A percentile compares a stretch with the other conserved stretches of the same genome.
phyloP scores from a whole-genome alignment of 2,888 invertebrate genomes.

The Meiosimyza decipiens region DNA sequence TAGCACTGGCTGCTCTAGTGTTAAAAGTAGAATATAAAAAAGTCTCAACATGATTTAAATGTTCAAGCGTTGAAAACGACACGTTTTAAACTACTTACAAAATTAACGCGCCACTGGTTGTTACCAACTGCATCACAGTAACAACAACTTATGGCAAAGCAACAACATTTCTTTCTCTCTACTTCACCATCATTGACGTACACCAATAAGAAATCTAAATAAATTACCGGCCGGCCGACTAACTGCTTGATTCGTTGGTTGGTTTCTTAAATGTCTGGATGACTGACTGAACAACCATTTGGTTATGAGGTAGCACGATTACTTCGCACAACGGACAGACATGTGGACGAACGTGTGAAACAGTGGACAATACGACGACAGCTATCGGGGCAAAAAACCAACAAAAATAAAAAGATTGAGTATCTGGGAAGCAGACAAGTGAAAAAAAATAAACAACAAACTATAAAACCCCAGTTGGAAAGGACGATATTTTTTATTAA shows the following conservation, averaged over 20 bases:
- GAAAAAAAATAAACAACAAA: conserved; percentile 15
- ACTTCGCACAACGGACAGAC: conserved; percentile 14
- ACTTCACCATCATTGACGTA: conserved; percentile 4
- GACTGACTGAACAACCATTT: background rate
- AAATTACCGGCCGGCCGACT: conserved; percentile 34
- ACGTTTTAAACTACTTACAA: conserved; percentile 39
- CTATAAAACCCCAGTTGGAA: background rate
- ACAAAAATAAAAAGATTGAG: conserved; percentile 31
- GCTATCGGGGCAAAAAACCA: conserved; percentile 22
- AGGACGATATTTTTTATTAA: no score
- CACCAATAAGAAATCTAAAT: conserved; percentile 39
- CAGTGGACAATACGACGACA: conserved; percentile 30
- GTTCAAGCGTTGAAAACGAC: conserved; percentile 20
- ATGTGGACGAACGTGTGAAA: background rate
- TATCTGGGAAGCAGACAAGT: conserved; percentile 17
- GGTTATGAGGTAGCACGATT: background rate
- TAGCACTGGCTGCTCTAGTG: no score
- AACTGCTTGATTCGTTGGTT: no score
- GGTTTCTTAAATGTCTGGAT: conserved; percentile 13
- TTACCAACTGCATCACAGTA: conserved; percentile 18
- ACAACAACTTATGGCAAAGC: conserved; percentile 4
- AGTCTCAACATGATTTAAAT: background rate
- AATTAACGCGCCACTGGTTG: conserved; percentile 43
- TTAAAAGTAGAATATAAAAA: background rate
- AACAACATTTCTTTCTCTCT: background rate